Evolutionary conservation across 2,797 vertebrate species (phyloP), one percentile per base, ranked within the genome.

Genomic region (Protonibea diacanthus): DNA sequence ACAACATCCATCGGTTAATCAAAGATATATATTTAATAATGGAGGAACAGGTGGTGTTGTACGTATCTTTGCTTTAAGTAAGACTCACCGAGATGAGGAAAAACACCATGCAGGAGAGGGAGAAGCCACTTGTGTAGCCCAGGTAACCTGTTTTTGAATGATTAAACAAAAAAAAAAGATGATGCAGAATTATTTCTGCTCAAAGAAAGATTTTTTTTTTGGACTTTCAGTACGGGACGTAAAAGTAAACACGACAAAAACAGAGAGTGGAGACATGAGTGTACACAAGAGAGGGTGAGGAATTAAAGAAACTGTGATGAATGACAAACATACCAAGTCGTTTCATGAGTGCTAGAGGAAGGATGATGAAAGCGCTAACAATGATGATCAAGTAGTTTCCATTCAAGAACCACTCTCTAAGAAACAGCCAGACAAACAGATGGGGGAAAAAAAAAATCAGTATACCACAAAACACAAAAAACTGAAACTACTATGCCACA

Each of bases 111-210:
- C 98, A 99, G 74, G 96, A 95, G 86, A 99, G 95, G 49, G 98
- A 99, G 94, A 99, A 98, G 71, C 98, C 97, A 81, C 98, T 99
- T 6, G 98, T 99, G 69, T 99, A 99, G 73, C 98, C 98, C 77
- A 99, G 95, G 89, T 99, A 99, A 40, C 98, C 98, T 99, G 90
- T 14, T 71, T 59, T 5, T 12, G 10, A 75, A 80, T 4, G 21
- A 73, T 3, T n/a, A n/a, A n/a, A n/a, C n/a, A 58, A n/a, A 7
- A 33, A n/a, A 66, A 33, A n/a, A 66, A 76, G 4, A 76, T 20
- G 9, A 29, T 25, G n/a, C 5, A 53, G 13, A 17, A 17, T 76
- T 53, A 84, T 42, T 65, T 6, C 57, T 25, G 44, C 17, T 4
- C 1, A 3, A 38, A 23, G 13, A 45, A 4, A 23, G n/a, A 65